Evolutionary conservation across 2,888 invertebrate species (phyloP).

Genomic region (Hydrotaea cyrtoneurina): DNA sequence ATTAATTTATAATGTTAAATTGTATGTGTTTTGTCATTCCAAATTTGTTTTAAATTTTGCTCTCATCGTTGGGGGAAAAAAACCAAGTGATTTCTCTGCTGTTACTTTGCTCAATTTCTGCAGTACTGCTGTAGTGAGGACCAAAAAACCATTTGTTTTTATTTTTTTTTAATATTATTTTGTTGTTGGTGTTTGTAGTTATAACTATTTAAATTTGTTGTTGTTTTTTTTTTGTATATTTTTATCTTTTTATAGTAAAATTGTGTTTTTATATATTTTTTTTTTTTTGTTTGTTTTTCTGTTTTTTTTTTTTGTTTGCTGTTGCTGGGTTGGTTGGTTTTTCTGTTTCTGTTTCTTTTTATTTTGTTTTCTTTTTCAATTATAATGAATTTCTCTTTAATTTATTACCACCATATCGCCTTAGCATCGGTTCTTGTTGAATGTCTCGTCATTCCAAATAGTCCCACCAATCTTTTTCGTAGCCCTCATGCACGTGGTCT

Average conservation of each 20-base stretch:
- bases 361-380: constrained; percentile 16
- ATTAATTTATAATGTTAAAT: constrained; percentile 47
- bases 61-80: neutral
- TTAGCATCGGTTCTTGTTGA: constrained; percentile 56
- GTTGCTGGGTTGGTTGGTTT: constrained; percentile 36
- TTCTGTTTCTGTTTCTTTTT: neutral
- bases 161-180: constrained; percentile 20
- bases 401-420: constrained; percentile 64
- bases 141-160: constrained; percentile 37
- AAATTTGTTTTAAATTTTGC: neutral
- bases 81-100: constrained; percentile 55
- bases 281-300: constrained; percentile 39
- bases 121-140: constrained; percentile 26
- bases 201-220: constrained; percentile 52
- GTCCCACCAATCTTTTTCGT: constrained; percentile 99
- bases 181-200: constrained; percentile 55
- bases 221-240: constrained; percentile 38
- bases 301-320: no score
- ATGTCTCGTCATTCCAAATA: constrained; percentile 88
- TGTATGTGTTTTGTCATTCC: constrained; percentile 31
- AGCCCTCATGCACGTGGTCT: constrained; percentile 99
- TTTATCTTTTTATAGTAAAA: constrained; percentile 52
- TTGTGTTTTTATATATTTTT: constrained; percentile 40
- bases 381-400: constrained; percentile 66
- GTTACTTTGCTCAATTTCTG: constrained; percentile 48